Evolutionary conservation across 2,888 invertebrate genomes (phyloP), one percentile per base, ranked within the genome.

Genomic region (Alitta virens): DNA sequence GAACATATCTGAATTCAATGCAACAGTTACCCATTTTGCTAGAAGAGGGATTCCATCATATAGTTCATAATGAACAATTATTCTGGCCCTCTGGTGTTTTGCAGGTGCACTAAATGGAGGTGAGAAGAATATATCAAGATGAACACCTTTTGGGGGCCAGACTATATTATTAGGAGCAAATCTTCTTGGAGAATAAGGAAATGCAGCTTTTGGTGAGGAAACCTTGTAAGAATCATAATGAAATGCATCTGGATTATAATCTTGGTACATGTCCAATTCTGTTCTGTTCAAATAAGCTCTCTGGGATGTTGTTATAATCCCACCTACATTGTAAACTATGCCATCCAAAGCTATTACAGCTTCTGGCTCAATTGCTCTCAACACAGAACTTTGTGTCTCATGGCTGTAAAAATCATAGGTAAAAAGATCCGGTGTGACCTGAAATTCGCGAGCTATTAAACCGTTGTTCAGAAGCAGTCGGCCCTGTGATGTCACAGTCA

Each of bases 1-100:
- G 12, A 7, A 5, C 33, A 7, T 33, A 27, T 40, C 40, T 14
- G 46, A 21, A 2, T 5, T 2, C 49, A 60, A 27, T 14, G 33
- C 27, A 18, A 65, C 51, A 3, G 49, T 56, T 42, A 70, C 18
- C 70, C 68, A 69, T 56, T 70, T 70, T 14, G 55, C 18, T 18
- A 70, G 27, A 38, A 70, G 50, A 21, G 70, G 70, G 26, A 70
- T 56, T 3, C 70, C 70, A 55, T 63, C 67, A 51, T 70, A 70
- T 49, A 70, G 62, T 40, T 70, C 70, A 56, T 70, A 70, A 27
- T 67, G 64, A 3, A 69, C 62, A 21, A 54, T 61, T 2, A 69
- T 65, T 12, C 25, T 53, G 12, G 69, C 58, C 21, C 21, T 27
- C 38, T 63, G 54, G 59, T 69, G 68, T 25, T 40, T 27, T 7